phyloP scores from a whole-genome alignment of 1,140 invertebrate genomes.

The Hylaeus anthracinus region DNA sequence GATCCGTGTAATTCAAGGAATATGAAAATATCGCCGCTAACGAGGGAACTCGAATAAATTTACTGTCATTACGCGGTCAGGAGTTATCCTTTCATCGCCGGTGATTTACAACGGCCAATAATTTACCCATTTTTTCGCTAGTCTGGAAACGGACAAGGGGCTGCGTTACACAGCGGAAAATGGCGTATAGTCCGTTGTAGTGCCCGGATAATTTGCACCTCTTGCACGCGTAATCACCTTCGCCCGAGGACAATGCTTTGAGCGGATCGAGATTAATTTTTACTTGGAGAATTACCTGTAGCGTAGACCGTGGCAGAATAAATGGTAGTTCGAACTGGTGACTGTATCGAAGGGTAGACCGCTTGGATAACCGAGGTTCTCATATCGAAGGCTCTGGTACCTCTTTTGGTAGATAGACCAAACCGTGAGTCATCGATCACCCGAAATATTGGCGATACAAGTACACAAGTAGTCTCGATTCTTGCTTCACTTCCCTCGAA shows the following conservation, averaged over 20 bases:
- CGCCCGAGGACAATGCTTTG: not conserved
- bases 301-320: too few species aligned
- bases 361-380: too few species aligned
- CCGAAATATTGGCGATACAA: too few species aligned
- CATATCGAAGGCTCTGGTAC: too few species aligned
- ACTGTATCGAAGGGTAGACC: too few species aligned
- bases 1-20: slow-evolving; percentile 45
- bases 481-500: too few species aligned
- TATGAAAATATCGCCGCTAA: slow-evolving; percentile 50
- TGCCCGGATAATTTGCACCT: not conserved
- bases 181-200: not conserved
- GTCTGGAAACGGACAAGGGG: not conserved
- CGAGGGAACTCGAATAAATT: slow-evolving; percentile 37
- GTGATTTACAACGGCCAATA: slow-evolving; percentile 15
- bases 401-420: too few species aligned
- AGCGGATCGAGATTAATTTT: not conserved
- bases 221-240: not conserved
- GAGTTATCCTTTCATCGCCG: not conserved
- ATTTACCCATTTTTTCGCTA: slow-evolving; percentile 1
- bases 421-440: too few species aligned
- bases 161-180: not conserved
- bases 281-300: too few species aligned
- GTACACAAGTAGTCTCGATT: too few species aligned
- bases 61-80: not conserved
- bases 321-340: too few species aligned